A percentile compares a stretch with the other conserved stretches of the same genome.
phyloP scores from a whole-genome alignment of 2,113 vertebrate genomes.

The Anoura caudifer region DNA sequence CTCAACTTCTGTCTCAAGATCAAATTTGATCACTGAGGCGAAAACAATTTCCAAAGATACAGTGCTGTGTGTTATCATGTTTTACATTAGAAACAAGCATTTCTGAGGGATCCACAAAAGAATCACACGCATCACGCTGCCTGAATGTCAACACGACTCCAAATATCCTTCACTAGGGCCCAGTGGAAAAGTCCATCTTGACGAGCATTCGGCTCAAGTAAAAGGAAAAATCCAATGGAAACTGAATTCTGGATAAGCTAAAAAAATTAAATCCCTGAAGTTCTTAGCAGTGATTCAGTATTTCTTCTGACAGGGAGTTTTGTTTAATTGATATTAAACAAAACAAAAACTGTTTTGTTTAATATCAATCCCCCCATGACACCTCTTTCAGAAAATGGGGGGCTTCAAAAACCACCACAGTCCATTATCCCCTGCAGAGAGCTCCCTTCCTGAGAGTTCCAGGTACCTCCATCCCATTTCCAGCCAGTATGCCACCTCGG shows the following conservation, averaged over 20 bases:
- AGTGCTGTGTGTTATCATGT: neutral
- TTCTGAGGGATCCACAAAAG: neutral
- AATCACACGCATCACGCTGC: neutral
- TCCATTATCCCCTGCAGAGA: neutral
- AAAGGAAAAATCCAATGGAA: neutral
- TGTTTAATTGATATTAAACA: too few species aligned
- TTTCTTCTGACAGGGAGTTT: neutral
- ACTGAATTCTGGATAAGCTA: neutral
- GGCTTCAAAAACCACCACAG: neutral
- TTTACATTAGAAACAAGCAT: neutral
- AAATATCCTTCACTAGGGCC: neutral
- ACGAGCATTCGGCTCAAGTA: neutral
- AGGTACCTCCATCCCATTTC: neutral
- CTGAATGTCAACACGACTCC: accelerated
- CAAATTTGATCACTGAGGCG: neutral
- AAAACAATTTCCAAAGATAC: neutral
- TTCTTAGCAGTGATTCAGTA: neutral
- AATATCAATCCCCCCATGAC: too few species aligned
- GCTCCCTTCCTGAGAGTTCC: neutral
- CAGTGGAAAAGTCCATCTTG: neutral
- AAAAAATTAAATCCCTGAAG: neutral
- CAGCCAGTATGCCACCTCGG: neutral
- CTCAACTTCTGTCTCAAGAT: neutral
- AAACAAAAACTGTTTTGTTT: neutral
- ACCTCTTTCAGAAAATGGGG: neutral